Base-by-base conservation (phyloP, 2,888 invertebrate species). In the Amblyteles armatorius region DNA sequence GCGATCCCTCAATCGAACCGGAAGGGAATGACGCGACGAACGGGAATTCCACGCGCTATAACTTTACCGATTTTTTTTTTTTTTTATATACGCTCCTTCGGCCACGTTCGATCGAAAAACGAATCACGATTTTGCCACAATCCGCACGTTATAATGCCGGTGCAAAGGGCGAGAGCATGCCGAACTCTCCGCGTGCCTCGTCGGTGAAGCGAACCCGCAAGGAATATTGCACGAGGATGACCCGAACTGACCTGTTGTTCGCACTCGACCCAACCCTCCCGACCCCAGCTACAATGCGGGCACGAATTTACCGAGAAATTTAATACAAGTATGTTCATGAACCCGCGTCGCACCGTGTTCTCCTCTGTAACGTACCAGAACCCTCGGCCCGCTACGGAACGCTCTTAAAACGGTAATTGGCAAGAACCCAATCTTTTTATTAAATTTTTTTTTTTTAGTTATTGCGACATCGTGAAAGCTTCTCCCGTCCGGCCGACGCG, bases 251-350 rank as follows among this genome's bases (percentile, higher is more conserved):
- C 71, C 71, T 6, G 48, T 44, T 19, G 55, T 52, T 57, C 81
- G 48, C 40, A 55, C 76, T 29, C 71, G 19, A 26, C 63, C 36
- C 33, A 33, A 57, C 50, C 55, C 44, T 6, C 16, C 60, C 63
- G 9, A 50, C 55, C 71, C 57, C 57, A 16, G 9, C 63, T 69
- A 84, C 81, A 81, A 81, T 81, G 84, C 48, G 29, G 78, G 9
- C 63, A 50, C 73, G 33, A 81, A 78, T 73, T 80, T 73, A 84
- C 29, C 77, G 52, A 29, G 69, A 68, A 84, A 84, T 84, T 78
- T 73, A 55, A 67, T 79, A 79, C 72, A 72, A 55, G 71, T 33
- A 60, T 60, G 60, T 60, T 60, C 26, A 79, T 29, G 19, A 11
- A 63, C 48, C 33, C 36, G 57, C 40, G 26, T 22, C 40, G n/a